phyloP scores from a whole-genome alignment of 53 echinoderm and acorn worm genomes.

The Astropecten irregularis region DNA sequence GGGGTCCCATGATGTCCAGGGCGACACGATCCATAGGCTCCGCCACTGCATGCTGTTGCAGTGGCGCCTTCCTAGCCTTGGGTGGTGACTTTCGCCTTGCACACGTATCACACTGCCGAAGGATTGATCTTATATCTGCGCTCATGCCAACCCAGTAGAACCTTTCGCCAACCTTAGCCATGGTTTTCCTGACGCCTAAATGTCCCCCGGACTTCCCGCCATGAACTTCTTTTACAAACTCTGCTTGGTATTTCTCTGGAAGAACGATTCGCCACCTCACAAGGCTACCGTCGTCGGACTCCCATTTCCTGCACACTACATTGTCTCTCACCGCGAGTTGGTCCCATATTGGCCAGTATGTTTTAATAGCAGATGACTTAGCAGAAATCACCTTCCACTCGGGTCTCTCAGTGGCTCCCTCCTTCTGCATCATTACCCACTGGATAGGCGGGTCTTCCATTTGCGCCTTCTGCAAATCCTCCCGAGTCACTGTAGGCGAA shows the following conservation, averaged over 20 bases:
- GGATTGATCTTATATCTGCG: slow-evolving; percentile 42
- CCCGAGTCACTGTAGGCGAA: background rate
- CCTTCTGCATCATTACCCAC: background rate
- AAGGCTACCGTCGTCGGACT: slow-evolving; percentile 15
- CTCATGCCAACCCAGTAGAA: slow-evolving; percentile 67
- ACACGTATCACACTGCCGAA: slow-evolving; percentile 52
- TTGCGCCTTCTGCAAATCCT: background rate
- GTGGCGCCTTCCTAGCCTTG: slow-evolving; percentile 21
- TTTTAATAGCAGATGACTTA: background rate
- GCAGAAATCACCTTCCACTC: background rate
- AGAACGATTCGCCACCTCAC: slow-evolving; percentile 27
- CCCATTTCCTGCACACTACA: slow-evolving; percentile 36
- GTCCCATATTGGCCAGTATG: slow-evolving; percentile 9
- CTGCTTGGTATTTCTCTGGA: background rate
- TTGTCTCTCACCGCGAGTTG: background rate
- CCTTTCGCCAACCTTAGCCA: slow-evolving; percentile 41
- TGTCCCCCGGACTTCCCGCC: slow-evolving; percentile 47
- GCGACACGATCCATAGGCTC: slow-evolving; percentile 61
- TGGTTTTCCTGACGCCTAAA: slow-evolving; percentile 61
- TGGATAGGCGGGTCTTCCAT: background rate
- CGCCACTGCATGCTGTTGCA: slow-evolving; percentile 31
- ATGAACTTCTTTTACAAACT: slow-evolving; percentile 56
- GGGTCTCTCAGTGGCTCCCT: background rate
- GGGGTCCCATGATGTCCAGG: slow-evolving; percentile 54
- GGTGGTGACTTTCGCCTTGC: slow-evolving; percentile 46